These are phyloP conservation scores for Anguilla pacifica DNA, from an alignment of 2,797 vertebrate genomes.

Conservation along the genomic window DNA sequence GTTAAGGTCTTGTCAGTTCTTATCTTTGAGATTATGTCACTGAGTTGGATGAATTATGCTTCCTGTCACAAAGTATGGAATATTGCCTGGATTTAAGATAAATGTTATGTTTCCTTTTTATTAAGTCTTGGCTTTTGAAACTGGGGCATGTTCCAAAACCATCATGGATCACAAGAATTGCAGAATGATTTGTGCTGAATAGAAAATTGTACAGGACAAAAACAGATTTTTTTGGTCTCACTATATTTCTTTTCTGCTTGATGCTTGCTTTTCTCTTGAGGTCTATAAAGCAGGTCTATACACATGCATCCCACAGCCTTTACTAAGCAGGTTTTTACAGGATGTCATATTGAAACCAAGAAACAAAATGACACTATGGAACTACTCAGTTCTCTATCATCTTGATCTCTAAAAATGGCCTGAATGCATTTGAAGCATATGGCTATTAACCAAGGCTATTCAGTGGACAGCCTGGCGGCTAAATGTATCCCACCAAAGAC, in stretches of 20 bases:
- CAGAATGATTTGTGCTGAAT: background rate
- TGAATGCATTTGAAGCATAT: constrained; percentile 2
- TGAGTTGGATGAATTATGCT: constrained; percentile 34
- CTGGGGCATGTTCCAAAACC: constrained; percentile 28
- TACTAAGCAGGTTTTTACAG: background rate
- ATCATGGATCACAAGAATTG: constrained; percentile 25
- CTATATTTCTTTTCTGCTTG: background rate
- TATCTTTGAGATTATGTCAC: constrained; percentile 33
- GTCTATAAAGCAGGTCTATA: background rate
- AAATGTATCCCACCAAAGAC: too few relatives aligned
- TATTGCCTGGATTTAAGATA: constrained; percentile 39
- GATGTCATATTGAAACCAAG: background rate
- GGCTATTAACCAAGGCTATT: background rate
- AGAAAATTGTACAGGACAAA: background rate
- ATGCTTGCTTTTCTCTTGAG: background rate
- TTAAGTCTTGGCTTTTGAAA: constrained; percentile 23
- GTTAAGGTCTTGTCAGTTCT: constrained; percentile 21
- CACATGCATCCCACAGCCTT: background rate
- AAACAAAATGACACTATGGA: background rate
- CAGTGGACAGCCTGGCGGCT: too few relatives aligned
- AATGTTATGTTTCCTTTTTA: constrained; percentile 30
- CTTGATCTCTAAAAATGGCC: background rate
- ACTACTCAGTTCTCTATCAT: background rate
- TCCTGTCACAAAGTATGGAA: constrained; percentile 36
- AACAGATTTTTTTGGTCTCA: background rate